phyloP scores from a whole-genome alignment of 2,888 invertebrate genomes.

The Melieria picta region DNA sequence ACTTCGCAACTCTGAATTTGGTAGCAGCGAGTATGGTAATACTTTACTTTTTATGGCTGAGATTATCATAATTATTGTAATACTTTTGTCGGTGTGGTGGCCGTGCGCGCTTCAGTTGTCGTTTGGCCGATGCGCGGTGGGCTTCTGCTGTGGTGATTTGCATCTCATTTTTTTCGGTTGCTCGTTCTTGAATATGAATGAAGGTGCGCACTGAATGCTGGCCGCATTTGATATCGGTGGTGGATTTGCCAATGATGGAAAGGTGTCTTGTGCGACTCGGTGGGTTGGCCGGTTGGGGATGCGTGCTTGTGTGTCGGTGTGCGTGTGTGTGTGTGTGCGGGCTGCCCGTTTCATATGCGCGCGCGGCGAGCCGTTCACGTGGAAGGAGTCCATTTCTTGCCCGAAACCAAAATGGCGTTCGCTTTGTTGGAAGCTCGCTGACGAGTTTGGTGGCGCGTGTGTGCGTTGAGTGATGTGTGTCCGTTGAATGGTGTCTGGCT shows the following conservation, averaged over 20 bases:
- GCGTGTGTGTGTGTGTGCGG: constrained; percentile 20
- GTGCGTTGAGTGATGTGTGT: no score
- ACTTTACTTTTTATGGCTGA: constrained; percentile 50
- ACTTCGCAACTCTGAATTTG: constrained; percentile 43
- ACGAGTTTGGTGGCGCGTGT: no score
- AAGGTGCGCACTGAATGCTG: not conserved
- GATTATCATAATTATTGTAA: constrained; percentile 61
- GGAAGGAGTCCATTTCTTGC: constrained; percentile 34
- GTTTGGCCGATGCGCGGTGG: not conserved
- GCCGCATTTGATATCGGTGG: not conserved
- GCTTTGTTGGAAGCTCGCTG: not conserved
- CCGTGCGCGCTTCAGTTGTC: not conserved
- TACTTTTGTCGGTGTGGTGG: constrained; percentile 27
- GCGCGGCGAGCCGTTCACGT: constrained; percentile 28
- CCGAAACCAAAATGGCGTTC: constrained; percentile 30
- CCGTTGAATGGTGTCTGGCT: no score
- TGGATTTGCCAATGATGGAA: constrained; percentile 11
- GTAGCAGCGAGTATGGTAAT: constrained; percentile 59
- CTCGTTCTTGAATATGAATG: not conserved
- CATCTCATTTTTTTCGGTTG: not conserved
- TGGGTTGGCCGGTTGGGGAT: no score
- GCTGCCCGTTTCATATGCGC: constrained; percentile 36
- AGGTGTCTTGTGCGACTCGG: not conserved
- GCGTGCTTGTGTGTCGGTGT: constrained; percentile 19
- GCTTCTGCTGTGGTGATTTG: not conserved